Percentiles rank a stretch among this genome's conserved stretches.
Evolutionary conservation across 2,888 invertebrate species (phyloP).

Genomic region (Latrodectus hesperus): DNA sequence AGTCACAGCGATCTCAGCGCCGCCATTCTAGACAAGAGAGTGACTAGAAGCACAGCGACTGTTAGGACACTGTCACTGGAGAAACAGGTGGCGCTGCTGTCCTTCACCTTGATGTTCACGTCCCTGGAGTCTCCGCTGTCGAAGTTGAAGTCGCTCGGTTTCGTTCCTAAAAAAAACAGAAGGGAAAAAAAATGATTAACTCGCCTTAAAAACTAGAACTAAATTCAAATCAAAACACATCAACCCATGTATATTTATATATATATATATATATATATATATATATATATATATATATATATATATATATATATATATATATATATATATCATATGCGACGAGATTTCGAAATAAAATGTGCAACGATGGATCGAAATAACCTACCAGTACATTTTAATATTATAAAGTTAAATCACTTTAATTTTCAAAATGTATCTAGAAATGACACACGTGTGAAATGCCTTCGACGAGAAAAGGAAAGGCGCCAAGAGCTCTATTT

Average conservation of each 20-base stretch:
- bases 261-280: too few species aligned
- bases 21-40: constrained; percentile 26
- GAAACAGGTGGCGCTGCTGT: constrained; percentile 32
- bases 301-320: too few species aligned
- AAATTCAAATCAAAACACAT: neutral
- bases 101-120: constrained; percentile 64
- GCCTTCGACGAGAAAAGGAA: too few species aligned
- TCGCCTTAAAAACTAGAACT: neutral
- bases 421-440: too few species aligned
- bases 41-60: constrained; percentile 49
- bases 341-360: neutral
- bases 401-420: too few species aligned
- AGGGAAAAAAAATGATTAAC: neutral
- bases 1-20: constrained; percentile 49
- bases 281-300: too few species aligned
- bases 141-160: constrained; percentile 63
- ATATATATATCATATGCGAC: neutral
- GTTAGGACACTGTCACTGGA: constrained; percentile 16
- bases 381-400: too few species aligned
- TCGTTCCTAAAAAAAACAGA: constrained; percentile 39
- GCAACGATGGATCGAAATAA: too few species aligned
- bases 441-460: too few species aligned
- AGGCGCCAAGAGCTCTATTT: too few species aligned
- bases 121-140: constrained; percentile 48
- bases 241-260: neutral